phyloP scores from a whole-genome alignment of 2,797 vertebrate species.

The Paramormyrops hopkinsi region DNA sequence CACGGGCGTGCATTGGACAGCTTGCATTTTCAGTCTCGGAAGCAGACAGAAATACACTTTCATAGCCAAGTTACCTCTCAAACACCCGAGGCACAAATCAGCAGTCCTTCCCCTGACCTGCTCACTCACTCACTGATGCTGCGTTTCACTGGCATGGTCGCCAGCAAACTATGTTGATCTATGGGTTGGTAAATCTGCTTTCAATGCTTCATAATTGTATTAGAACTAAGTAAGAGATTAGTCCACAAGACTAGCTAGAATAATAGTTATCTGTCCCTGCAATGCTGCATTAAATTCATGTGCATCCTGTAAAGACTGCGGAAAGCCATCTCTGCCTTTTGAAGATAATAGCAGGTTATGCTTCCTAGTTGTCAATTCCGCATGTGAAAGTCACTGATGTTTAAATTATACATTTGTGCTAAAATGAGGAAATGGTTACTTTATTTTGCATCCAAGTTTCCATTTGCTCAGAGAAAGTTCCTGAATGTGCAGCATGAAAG shows the following conservation, averaged over 20 bases:
- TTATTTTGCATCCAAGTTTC: conserved; percentile 39
- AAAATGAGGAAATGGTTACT: conserved; percentile 36
- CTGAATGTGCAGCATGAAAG: neutral
- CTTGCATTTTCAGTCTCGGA: neutral
- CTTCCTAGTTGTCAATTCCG: conserved; percentile 38
- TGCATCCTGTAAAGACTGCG: conserved; percentile 38
- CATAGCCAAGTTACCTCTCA: neutral
- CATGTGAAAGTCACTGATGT: conserved; percentile 39
- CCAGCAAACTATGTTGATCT: conserved; percentile 43
- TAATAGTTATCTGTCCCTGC: conserved; percentile 41
- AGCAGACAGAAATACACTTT: neutral
- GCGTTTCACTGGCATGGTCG: neutral
- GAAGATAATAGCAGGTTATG: conserved; percentile 53
- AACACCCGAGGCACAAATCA: neutral
- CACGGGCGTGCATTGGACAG: neutral
- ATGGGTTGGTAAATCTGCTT: conserved; percentile 41
- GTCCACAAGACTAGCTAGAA: conserved; percentile 51
- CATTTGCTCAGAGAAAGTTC: conserved; percentile 31
- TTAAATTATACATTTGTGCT: conserved; percentile 33
- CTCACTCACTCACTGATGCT: neutral
- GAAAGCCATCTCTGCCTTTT: conserved; percentile 42
- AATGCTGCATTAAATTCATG: conserved; percentile 48
- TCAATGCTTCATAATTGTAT: conserved; percentile 60
- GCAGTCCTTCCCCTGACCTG: neutral
- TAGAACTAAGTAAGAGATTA: conserved; percentile 57